Percentiles rank a stretch among this genome's conserved stretches.
Evolutionary conservation across 1,140 invertebrate species (phyloP).

Genomic region (Calephelis nemesis): DNA sequence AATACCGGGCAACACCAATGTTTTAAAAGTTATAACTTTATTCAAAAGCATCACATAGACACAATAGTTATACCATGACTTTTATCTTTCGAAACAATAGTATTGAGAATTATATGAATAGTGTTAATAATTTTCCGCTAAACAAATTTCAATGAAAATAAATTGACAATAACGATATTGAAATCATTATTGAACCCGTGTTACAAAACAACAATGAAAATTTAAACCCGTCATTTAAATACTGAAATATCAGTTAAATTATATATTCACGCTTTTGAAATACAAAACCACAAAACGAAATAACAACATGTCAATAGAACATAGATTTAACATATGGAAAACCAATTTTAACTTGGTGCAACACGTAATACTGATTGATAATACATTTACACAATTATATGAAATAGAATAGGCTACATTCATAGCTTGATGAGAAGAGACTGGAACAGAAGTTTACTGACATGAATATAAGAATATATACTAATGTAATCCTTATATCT

Average conservation of each 20-base stretch:
- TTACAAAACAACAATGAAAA: slow-evolving; percentile 7
- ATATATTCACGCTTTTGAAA: slow-evolving; percentile 14
- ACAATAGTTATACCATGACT: too few species aligned
- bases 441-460: not conserved
- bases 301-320: slow-evolving; percentile 10
- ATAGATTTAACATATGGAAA: slow-evolving; percentile 5
- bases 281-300: slow-evolving; percentile 8
- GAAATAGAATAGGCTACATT: too few species aligned
- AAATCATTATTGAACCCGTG: slow-evolving; percentile 3
- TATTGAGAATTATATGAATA: too few species aligned
- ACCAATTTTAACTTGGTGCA: slow-evolving; percentile 1
- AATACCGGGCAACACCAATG: too few species aligned
- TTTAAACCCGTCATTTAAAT: slow-evolving; percentile 14
- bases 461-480: too few species aligned
- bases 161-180: not conserved
- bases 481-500: too few species aligned
- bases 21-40: too few species aligned
- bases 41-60: too few species aligned
- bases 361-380: not conserved
- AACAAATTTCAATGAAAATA: not conserved
- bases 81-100: too few species aligned
- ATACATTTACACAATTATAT: not conserved
- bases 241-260: slow-evolving; percentile 8
- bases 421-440: too few species aligned
- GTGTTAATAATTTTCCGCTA: not conserved